phyloP scores from a whole-genome alignment of 2,888 invertebrate species.

The Chydorus sphaericus region DNA sequence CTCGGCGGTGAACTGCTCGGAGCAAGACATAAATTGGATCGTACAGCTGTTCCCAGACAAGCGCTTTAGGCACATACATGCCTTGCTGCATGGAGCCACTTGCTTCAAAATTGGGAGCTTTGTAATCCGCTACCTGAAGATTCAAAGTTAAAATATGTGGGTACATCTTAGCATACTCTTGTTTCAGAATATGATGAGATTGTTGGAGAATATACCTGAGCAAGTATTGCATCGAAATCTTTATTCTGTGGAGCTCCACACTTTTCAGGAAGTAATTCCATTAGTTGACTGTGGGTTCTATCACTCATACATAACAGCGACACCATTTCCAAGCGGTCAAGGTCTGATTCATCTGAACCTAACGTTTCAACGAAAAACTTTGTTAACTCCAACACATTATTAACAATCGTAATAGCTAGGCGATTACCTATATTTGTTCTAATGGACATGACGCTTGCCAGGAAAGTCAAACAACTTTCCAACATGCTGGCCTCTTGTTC shows the following conservation, averaged over 20 bases:
- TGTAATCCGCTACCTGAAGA: constrained; percentile 59
- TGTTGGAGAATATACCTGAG: constrained; percentile 34
- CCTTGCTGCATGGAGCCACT: constrained; percentile 54
- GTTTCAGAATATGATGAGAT: not conserved
- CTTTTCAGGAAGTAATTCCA: constrained; percentile 89
- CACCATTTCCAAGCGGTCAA: constrained; percentile 78
- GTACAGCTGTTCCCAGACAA: constrained; percentile 83
- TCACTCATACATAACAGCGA: constrained; percentile 84
- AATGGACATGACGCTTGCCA: constrained; percentile 73
- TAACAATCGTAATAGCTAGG: not conserved
- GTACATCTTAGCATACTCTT: constrained; percentile 7
- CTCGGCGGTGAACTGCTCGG: constrained; percentile 76
- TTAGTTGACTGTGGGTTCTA: constrained; percentile 87
- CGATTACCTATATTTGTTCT: constrained; percentile 64
- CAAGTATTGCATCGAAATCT: constrained; percentile 72
- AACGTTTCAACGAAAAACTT: not conserved
- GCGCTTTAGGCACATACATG: constrained; percentile 67
- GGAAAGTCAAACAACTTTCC: constrained; percentile 79
- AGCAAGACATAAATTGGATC: constrained; percentile 86
- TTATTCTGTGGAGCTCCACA: constrained; percentile 73
- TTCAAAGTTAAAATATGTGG: constrained; percentile 2
- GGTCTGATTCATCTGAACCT: constrained; percentile 45
- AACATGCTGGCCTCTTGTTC: constrained; percentile 81
- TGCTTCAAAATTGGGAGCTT: constrained; percentile 74
- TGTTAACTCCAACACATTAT: not conserved